These are phyloP conservation scores for Falco berigora DNA, from an alignment of 2,797 vertebrate species.

Conservation along the genomic window DNA sequence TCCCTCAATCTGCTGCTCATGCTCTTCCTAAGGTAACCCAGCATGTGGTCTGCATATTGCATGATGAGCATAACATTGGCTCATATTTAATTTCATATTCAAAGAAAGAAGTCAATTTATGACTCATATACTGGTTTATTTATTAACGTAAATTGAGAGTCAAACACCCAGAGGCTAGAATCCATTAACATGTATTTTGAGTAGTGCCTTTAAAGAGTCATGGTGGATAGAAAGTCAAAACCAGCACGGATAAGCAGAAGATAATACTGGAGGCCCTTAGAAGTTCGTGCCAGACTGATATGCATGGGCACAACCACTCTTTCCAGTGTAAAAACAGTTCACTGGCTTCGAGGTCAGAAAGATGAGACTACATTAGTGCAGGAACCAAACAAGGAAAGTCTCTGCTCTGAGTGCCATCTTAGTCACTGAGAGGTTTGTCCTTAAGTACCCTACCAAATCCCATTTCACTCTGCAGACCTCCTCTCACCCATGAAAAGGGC, in stretches of 20 bases:
- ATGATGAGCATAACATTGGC: not conserved
- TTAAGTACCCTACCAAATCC: not conserved
- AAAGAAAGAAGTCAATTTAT: slow-evolving; percentile 6
- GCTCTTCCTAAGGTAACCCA: not conserved
- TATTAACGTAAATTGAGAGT: not conserved
- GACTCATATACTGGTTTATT: not conserved
- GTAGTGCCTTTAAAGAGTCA: not conserved
- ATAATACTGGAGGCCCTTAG: not conserved
- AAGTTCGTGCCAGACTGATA: not conserved
- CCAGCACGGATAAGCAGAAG: not conserved
- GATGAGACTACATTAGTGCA: not conserved
- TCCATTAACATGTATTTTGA: not conserved
- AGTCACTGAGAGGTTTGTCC: not conserved
- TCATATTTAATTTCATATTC: not conserved
- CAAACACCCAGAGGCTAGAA: not conserved
- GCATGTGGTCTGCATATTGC: not conserved
- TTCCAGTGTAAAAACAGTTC: not conserved
- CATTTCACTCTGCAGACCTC: not conserved
- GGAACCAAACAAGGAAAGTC: not conserved
- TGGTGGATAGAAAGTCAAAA: not conserved
- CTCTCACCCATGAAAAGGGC: not conserved
- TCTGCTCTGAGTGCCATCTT: not conserved
- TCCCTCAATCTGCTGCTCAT: not conserved
- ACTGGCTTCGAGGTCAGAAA: not conserved
- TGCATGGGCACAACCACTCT: not conserved